These are phyloP conservation scores for Geopemphigus sp. DNA, from an alignment of 1,140 invertebrate species.

Conservation along the genomic window DNA sequence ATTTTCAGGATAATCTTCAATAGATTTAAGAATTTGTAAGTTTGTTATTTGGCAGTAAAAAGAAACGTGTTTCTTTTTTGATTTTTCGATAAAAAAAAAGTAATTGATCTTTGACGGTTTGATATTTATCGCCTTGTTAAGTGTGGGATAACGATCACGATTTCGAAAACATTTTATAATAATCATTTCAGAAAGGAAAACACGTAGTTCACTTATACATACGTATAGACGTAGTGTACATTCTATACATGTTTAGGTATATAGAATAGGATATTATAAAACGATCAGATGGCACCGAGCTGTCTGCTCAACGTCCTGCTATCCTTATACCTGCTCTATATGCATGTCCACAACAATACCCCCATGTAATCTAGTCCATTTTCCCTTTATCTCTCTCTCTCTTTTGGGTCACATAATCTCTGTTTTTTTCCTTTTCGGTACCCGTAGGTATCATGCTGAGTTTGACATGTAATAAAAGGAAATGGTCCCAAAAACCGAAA, in stretches of 20 bases:
- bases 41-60: neutral
- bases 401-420: slow-evolving; percentile 22
- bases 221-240: neutral
- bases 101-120: slow-evolving; percentile 23
- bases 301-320: slow-evolving; percentile 31
- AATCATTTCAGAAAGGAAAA: slow-evolving; percentile 1
- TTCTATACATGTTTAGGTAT: neutral
- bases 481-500: slow-evolving; percentile 20
- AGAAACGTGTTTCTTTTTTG: neutral
- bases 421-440: slow-evolving; percentile 32
- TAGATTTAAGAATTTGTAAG: neutral
- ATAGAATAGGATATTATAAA: slow-evolving; percentile 14
- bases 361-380: slow-evolving; percentile 29
- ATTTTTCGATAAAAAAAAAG: neutral
- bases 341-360: slow-evolving; percentile 24
- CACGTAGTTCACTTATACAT: neutral
- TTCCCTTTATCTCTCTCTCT: slow-evolving; percentile 5
- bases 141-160: slow-evolving; percentile 9
- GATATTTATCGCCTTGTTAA: neutral
- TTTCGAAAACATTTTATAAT: slow-evolving; percentile 5
- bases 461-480: slow-evolving; percentile 43
- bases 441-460: slow-evolving; percentile 34
- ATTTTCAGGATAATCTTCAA: too few relatives aligned
- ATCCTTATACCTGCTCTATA: slow-evolving; percentile 30
- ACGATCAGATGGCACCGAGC: slow-evolving; percentile 32